These are phyloP conservation scores for Thera britannica DNA, from an alignment of 2,888 invertebrate genomes.

Conservation along the genomic window DNA sequence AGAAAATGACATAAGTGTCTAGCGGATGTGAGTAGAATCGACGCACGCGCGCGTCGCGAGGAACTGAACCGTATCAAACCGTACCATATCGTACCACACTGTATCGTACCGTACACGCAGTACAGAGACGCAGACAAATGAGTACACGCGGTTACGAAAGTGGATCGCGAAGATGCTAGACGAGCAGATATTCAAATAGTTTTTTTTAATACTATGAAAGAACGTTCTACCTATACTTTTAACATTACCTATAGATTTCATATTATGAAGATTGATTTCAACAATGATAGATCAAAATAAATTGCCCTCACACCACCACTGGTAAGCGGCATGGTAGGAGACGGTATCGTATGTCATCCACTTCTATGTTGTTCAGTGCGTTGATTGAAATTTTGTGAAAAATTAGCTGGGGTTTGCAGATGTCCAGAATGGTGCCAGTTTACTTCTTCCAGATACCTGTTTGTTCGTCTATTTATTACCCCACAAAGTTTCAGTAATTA, in stretches of 20 bases:
- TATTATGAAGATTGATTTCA: too few relatives aligned
- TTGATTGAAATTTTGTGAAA: neutral
- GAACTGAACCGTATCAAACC: constrained; percentile 33
- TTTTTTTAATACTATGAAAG: neutral
- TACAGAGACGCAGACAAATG: constrained; percentile 15
- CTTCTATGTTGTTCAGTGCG: too few relatives aligned
- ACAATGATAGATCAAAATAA: too few relatives aligned
- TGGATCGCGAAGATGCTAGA: constrained; percentile 8
- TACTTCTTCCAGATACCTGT: neutral
- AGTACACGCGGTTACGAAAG: constrained; percentile 23
- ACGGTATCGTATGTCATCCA: too few relatives aligned
- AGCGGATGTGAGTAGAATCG: constrained; percentile 35
- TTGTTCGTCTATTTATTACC: too few relatives aligned
- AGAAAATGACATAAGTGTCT: constrained; percentile 64
- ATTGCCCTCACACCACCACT: too few relatives aligned
- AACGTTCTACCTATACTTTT: neutral
- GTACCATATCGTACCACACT: too few relatives aligned
- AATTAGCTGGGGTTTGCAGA: neutral
- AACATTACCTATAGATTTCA: too few relatives aligned
- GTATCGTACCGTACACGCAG: constrained; percentile 20
- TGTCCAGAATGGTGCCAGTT: neutral
- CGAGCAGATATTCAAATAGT: neutral
- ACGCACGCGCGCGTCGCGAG: constrained; percentile 51
- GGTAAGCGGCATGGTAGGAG: too few relatives aligned
- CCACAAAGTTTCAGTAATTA: neutral